Evolutionary conservation across 2,797 vertebrate species (phyloP).

Genomic region (Anabas testudineus): DNA sequence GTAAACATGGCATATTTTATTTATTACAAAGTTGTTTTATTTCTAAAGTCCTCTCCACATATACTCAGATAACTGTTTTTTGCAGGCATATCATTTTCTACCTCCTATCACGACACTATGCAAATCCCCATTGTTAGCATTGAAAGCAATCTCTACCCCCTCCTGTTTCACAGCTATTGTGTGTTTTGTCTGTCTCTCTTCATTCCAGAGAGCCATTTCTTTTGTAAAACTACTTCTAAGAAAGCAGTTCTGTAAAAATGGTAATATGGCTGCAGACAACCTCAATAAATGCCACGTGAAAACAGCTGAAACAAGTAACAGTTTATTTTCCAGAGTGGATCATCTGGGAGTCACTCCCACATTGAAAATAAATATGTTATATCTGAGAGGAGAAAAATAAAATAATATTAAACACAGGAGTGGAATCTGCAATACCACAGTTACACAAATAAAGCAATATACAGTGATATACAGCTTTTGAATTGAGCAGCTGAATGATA

Average conservation of each 20-base stretch:
- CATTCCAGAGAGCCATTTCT: slow-evolving; percentile 8
- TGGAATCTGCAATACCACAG: neutral
- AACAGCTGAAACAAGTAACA: neutral
- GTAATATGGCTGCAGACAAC: too few relatives aligned
- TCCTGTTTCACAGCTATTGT: slow-evolving; percentile 30
- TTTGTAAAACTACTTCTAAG: slow-evolving; percentile 13
- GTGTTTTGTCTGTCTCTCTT: slow-evolving; percentile 42
- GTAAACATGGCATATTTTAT: neutral
- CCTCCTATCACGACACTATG: neutral
- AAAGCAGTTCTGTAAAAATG: neutral
- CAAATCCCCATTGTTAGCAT: slow-evolving; percentile 34
- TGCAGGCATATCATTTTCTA: neutral
- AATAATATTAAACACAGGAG: neutral
- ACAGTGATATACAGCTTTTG: neutral
- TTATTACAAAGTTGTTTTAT: neutral
- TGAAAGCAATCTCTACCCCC: slow-evolving; percentile 27
- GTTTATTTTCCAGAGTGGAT: slow-evolving; percentile 37
- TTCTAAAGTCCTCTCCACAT: neutral
- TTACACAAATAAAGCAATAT: neutral
- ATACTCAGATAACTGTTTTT: neutral
- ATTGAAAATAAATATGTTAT: too few relatives aligned
- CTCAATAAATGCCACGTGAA: neutral
- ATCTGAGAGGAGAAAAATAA: neutral
- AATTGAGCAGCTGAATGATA: neutral
- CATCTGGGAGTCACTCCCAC: neutral